A percentile compares a stretch with the other conserved stretches of the same genome.
These are phyloP conservation scores for Caenorhabditis japonica DNA, from an alignment of 2,888 invertebrate species.

Conservation along the genomic window DNA sequence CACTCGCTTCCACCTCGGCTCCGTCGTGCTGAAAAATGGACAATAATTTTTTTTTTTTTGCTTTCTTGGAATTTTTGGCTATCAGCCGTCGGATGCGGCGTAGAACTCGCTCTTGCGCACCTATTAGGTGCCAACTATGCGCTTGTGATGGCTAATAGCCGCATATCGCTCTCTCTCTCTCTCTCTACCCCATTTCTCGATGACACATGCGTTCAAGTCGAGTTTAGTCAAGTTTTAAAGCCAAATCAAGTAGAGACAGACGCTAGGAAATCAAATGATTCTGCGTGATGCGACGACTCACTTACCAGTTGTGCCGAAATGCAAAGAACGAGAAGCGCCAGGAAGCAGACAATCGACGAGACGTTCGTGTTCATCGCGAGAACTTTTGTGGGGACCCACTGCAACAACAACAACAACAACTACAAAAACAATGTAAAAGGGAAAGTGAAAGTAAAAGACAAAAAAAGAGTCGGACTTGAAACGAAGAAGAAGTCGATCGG, in stretches of 20 bases:
- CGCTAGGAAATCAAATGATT: constrained; percentile 40
- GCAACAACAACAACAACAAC: too few relatives aligned
- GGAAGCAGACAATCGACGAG: constrained; percentile 44
- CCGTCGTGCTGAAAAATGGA: constrained; percentile 28
- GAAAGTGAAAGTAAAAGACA: not conserved
- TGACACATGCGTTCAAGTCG: too few relatives aligned
- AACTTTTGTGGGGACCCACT: constrained; percentile 42
- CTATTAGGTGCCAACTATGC: too few relatives aligned
- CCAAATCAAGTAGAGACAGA: constrained; percentile 19
- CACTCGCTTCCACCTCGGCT: constrained; percentile 33
- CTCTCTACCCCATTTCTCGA: too few relatives aligned
- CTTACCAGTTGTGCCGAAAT: constrained; percentile 47
- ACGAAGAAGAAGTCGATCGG: not conserved
- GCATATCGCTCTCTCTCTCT: too few relatives aligned
- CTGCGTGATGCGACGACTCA: constrained; percentile 14
- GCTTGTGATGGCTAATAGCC: too few relatives aligned
- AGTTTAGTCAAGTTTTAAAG: not conserved
- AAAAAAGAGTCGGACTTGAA: constrained; percentile 3
- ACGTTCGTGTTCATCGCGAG: constrained; percentile 51
- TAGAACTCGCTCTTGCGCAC: too few relatives aligned
- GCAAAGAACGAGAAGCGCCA: constrained; percentile 45
- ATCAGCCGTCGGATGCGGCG: too few relatives aligned
- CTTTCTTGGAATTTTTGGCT: too few relatives aligned
- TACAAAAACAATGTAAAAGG: too few relatives aligned
- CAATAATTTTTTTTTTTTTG: too few relatives aligned